A percentile compares a stretch with the other conserved stretches of the same genome.
These are phyloP conservation scores for Myrmophylax atrothorax DNA, from an alignment of 2,113 vertebrate species.

Conservation along the genomic window DNA sequence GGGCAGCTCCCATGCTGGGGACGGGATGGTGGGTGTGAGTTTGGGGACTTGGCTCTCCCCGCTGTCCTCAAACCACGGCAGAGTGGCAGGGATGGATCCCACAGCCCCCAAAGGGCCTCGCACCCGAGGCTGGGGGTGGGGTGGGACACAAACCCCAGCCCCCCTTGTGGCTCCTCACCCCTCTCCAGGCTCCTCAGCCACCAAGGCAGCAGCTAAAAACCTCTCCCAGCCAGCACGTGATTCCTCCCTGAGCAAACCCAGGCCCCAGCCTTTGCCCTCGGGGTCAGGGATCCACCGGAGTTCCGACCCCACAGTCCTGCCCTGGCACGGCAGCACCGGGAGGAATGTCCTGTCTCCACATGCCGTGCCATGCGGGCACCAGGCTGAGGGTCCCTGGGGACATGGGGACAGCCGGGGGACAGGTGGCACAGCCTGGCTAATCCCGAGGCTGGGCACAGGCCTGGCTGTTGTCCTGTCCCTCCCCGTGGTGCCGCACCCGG, in stretches of 20 bases:
- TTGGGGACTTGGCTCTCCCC: neutral
- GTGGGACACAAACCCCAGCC: neutral
- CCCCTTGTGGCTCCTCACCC: neutral
- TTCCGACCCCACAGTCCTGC: neutral
- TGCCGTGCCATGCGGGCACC: fast-evolving
- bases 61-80: neutral
- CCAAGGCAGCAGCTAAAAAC: fast-evolving
- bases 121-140: fast-evolving
- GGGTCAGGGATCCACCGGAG: neutral
- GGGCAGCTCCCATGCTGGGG: neutral
- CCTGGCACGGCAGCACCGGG: neutral
- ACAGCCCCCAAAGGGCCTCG: fast-evolving
- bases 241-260: neutral
- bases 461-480: neutral
- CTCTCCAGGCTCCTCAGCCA: neutral
- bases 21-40: neutral
- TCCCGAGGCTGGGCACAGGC: neutral
- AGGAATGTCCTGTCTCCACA: too few relatives aligned
- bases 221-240: neutral
- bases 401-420: neutral
- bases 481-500: neutral
- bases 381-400: fast-evolving
- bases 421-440: neutral
- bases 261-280: neutral
- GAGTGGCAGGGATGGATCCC: neutral